phyloP scores from a whole-genome alignment of 2,113 vertebrate species.

The Pelmatolapia mariae region DNA sequence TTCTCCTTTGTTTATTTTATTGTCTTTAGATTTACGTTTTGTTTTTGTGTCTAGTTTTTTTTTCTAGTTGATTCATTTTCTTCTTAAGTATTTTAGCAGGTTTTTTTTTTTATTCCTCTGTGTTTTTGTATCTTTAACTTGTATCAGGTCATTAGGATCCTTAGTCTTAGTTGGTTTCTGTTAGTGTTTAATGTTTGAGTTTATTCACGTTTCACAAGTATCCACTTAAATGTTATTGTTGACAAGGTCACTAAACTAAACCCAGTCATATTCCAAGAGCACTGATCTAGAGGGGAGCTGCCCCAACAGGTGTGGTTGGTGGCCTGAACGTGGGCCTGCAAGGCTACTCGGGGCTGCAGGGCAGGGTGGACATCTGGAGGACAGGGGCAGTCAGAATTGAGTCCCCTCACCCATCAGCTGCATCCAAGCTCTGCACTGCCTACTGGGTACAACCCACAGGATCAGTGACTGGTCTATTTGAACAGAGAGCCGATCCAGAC shows the following conservation, averaged over 20 bases:
- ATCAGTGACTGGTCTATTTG: not conserved
- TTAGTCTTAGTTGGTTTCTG: not conserved
- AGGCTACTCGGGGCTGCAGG: rapidly evolving
- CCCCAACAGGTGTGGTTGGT: not conserved
- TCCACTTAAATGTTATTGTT: not conserved
- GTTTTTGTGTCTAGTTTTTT: not conserved
- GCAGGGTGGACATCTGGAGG: not conserved
- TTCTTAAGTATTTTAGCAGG: not conserved
- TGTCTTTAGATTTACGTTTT: not conserved
- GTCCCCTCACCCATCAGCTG: not conserved
- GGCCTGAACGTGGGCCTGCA: not conserved
- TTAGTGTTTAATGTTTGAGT: not conserved
- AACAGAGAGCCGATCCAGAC: rapidly evolving
- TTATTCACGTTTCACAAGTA: not conserved
- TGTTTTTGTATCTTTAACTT: not conserved
- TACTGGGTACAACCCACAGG: not conserved
- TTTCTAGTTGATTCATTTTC: not conserved
- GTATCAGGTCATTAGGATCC: not conserved
- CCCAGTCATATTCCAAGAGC: not conserved
- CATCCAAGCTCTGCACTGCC: not conserved
- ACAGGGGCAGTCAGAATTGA: not conserved
- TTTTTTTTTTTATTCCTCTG: not conserved
- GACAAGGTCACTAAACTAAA: not conserved
- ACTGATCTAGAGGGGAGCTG: not conserved
- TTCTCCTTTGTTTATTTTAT: not conserved